These are phyloP conservation scores for Listronotus oregonensis DNA, from an alignment of 1,140 invertebrate species.

Conservation along the genomic window DNA sequence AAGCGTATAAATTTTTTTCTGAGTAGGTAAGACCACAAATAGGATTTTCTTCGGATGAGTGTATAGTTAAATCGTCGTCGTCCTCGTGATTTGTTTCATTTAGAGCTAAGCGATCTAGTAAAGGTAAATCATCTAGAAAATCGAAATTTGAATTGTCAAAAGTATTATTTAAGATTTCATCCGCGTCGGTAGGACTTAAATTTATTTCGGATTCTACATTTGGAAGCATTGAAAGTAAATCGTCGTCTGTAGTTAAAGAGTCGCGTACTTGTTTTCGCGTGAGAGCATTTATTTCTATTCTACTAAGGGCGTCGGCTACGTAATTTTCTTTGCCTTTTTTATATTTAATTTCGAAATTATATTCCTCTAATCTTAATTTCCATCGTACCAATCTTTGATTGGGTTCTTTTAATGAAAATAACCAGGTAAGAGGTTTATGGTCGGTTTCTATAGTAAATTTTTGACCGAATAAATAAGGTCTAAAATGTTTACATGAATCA, in stretches of 20 bases:
- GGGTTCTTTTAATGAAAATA: constrained; percentile 23
- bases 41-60: too few relatives aligned
- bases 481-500: constrained; percentile 13
- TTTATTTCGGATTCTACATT: background rate
- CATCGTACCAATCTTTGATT: constrained; percentile 23
- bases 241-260: background rate
- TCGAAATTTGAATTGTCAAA: too few relatives aligned
- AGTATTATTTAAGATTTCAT: constrained; percentile 5
- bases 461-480: constrained; percentile 20
- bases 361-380: constrained; percentile 21
- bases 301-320: constrained; percentile 5
- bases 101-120: too few relatives aligned
- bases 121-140: too few relatives aligned
- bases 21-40: too few relatives aligned
- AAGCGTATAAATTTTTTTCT: too few relatives aligned
- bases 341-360: constrained; percentile 8
- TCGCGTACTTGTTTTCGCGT: constrained; percentile 1
- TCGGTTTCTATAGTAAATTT: constrained; percentile 29
- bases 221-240: constrained; percentile 7
- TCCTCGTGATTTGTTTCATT: too few relatives aligned
- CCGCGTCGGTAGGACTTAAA: constrained; percentile 4
- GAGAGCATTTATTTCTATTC: constrained; percentile 11
- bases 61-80: too few relatives aligned
- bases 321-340: constrained; percentile 11
- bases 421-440: constrained; percentile 29